phyloP scores from a whole-genome alignment of 2,888 invertebrate genomes.

The Sceliomorpha sp. region DNA sequence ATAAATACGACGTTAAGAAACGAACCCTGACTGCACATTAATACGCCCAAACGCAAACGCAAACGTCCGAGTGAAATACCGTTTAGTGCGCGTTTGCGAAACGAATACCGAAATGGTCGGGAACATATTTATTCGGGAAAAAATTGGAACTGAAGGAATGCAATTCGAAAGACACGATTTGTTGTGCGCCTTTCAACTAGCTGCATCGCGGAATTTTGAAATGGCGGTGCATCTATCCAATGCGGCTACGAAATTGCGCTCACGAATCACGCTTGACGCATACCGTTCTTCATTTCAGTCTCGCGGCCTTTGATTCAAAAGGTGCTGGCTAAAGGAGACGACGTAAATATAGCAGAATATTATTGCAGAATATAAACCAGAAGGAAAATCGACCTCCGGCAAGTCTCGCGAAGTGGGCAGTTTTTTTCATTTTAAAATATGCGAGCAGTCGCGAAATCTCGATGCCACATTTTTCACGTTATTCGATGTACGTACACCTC shows the following conservation, averaged over 20 bases:
- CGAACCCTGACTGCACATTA: too few relatives aligned
- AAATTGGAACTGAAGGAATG: constrained; percentile 34
- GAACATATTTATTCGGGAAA: constrained; percentile 23
- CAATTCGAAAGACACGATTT: constrained; percentile 37
- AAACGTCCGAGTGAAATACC: too few relatives aligned
- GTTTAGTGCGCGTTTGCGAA: too few relatives aligned
- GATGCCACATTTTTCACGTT: constrained; percentile 18
- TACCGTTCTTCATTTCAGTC: constrained; percentile 44
- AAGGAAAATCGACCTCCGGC: constrained; percentile 25
- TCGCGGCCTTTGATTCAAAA: constrained; percentile 40
- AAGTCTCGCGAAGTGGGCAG: constrained; percentile 17
- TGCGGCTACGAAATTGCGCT: constrained; percentile 45
- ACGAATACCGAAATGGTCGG: too few relatives aligned
- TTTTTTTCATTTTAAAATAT: constrained; percentile 34
- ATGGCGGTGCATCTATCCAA: constrained; percentile 43
- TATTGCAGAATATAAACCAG: constrained; percentile 36
- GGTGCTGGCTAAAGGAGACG: constrained; percentile 33
- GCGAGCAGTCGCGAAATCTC: constrained; percentile 11
- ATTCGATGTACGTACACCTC: constrained; percentile 8
- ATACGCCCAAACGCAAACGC: too few relatives aligned
- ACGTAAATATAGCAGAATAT: constrained; percentile 43
- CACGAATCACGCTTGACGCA: constrained; percentile 47
- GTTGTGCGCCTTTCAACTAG: constrained; percentile 40
- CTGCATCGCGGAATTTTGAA: constrained; percentile 40
- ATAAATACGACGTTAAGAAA: too few relatives aligned